Percentiles rank a stretch among this genome's conserved stretches.
These are phyloP conservation scores for Alfaro cultratus DNA, from an alignment of 2,797 vertebrate species.

Conservation along the genomic window DNA sequence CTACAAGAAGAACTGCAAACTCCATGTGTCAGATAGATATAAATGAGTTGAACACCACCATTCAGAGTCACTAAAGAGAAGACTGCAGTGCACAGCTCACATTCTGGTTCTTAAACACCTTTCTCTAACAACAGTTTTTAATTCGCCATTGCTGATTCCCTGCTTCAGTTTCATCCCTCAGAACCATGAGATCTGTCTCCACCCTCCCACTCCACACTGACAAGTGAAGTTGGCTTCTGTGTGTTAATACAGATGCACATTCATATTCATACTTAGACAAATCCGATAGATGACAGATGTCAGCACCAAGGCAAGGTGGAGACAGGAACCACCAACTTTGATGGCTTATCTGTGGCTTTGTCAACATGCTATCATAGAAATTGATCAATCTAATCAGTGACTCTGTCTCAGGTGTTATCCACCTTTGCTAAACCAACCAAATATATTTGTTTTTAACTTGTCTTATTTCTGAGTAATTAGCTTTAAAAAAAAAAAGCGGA, in stretches of 20 bases:
- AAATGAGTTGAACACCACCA: constrained; percentile 1
- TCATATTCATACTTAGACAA: constrained; percentile 23
- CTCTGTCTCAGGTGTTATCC: constrained; percentile 23
- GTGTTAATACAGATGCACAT: constrained; percentile 21
- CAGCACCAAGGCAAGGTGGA: constrained; percentile 13
- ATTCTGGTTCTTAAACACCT: constrained; percentile 8
- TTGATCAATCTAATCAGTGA: constrained; percentile 26
- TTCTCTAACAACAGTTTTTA: constrained; percentile 19
- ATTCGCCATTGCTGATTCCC: constrained; percentile 27
- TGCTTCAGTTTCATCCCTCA: constrained; percentile 9
- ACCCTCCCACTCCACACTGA: constrained; percentile 30
- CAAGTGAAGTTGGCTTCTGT: constrained; percentile 13
- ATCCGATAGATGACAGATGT: constrained; percentile 43
- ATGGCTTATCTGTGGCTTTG: constrained; percentile 31
- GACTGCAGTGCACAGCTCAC: constrained; percentile 1
- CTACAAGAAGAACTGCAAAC: not conserved
- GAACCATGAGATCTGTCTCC: constrained; percentile 13
- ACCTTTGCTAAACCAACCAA: not conserved
- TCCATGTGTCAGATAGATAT: constrained; percentile 10
- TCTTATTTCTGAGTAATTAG: constrained; percentile 17
- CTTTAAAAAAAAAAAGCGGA: not conserved
- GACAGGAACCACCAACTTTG: constrained; percentile 19
- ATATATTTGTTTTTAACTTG: not conserved
- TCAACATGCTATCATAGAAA: constrained; percentile 3
- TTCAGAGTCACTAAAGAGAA: constrained; percentile 4